Evolutionary conservation across 30 jellyfish, hydroid and myxozoan species (phyloP).

Genomic region (Cassiopea xamachana): DNA sequence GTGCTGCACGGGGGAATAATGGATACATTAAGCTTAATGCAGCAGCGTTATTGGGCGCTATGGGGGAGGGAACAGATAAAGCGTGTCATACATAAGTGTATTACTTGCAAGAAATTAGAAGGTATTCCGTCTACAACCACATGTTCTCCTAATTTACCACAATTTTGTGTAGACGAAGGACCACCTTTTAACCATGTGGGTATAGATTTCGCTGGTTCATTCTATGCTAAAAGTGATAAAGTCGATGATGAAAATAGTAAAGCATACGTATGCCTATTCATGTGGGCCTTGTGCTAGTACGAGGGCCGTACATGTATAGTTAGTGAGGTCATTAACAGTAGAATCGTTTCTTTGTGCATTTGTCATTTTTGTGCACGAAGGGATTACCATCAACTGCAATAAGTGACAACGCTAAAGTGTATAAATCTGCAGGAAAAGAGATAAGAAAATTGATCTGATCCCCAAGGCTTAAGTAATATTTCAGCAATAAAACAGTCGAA

Average conservation of each 20-base stretch:
- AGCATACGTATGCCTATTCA: slow-evolving; percentile 35
- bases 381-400: slow-evolving; percentile 10
- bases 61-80: slow-evolving; percentile 6
- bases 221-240: background rate
- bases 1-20: background rate
- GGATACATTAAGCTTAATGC: background rate
- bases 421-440: slow-evolving; percentile 32
- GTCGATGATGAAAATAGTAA: background rate
- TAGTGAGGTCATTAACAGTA: slow-evolving; percentile 21
- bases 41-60: slow-evolving; percentile 1
- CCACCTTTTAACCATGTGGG: slow-evolving; percentile 33
- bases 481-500: slow-evolving; percentile 12
- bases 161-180: slow-evolving; percentile 32
- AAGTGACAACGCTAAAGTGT: slow-evolving; percentile 23
- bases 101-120: slow-evolving; percentile 23
- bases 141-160: slow-evolving; percentile 6
- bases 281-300: slow-evolving; percentile 43
- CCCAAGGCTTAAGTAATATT: slow-evolving; percentile 26
- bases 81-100: slow-evolving; percentile 1
- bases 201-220: slow-evolving; percentile 41
- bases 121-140: slow-evolving; percentile 13
- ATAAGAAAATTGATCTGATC: slow-evolving; percentile 20
- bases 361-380: slow-evolving; percentile 24
- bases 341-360: slow-evolving; percentile 23
- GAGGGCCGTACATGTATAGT: slow-evolving; percentile 67